Conservation (phyloP, 2,888 invertebrate genomes). For the Ormyrus nitidulus region DNA sequence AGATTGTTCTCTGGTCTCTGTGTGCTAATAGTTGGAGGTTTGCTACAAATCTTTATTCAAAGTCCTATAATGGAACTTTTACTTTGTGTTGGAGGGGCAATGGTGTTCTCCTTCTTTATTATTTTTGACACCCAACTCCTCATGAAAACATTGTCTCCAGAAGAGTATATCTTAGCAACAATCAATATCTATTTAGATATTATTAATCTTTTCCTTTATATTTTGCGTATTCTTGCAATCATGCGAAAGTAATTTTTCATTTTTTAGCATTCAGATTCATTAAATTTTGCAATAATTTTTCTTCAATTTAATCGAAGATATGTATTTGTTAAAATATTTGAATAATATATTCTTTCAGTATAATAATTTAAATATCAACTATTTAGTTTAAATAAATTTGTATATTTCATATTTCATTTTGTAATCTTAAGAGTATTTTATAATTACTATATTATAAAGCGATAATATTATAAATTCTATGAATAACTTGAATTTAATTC, state of each 20-base stretch:
- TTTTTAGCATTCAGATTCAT: slow-evolving; percentile 6
- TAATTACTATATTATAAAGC: neutral
- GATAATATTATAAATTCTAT: neutral
- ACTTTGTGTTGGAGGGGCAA: slow-evolving; percentile 84
- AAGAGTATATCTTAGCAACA: slow-evolving; percentile 92
- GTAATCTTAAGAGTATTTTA: neutral
- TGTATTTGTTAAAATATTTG: neutral
- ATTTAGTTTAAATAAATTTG: neutral
- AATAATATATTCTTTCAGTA: too few relatives aligned
- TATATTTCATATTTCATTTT: neutral
- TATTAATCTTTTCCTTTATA: slow-evolving; percentile 88
- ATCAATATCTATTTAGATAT: slow-evolving; percentile 93
- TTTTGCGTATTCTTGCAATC: slow-evolving; percentile 85
- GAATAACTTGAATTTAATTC: neutral
- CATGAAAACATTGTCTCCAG: slow-evolving; percentile 87
- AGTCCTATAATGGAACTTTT: slow-evolving; percentile 83
- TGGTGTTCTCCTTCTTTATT: slow-evolving; percentile 87
- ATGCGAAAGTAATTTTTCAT: slow-evolving; percentile 68
- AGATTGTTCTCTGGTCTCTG: slow-evolving; percentile 83
- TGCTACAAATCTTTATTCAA: slow-evolving; percentile 86
- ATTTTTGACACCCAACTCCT: slow-evolving; percentile 90
- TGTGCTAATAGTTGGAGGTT: slow-evolving; percentile 83
- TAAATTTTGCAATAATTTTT: neutral
- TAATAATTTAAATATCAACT: too few relatives aligned
- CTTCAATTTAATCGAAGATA: neutral